Evolutionary conservation across 2,797 vertebrate genomes (phyloP), one percentile per base, ranked within the genome.

Genomic region (Anguilla pacifica): DNA sequence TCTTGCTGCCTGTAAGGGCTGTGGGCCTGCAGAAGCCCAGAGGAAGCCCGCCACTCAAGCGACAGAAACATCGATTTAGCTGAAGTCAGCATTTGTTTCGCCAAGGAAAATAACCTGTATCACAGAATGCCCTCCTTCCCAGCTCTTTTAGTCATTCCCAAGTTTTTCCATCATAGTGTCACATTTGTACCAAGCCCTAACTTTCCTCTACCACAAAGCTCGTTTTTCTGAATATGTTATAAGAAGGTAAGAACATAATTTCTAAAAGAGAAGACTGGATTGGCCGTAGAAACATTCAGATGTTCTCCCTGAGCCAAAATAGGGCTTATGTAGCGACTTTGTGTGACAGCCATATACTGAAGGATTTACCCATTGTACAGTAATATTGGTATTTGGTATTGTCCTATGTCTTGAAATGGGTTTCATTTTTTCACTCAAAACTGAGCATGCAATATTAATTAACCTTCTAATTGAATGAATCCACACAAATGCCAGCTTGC

Each of bases 1-100:
- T 85, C 46, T 67, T 61, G 19, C 46, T 0, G 55, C n/a, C 57
- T 83, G 85, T 31, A 46, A 28, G 79, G 61, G 22, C 53, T 22
- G 39, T n/a, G 35, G 46, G 22, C n/a, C 25, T 19, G 87, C 28
- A 10, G 51, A 39, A 77, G 3, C 64, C 15, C 46, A 86, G 74
- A 46, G 31, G 59, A 86, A 43, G n/a, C 22, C 10, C 22, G 85
- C 79, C 72, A 15, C 31, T 74, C 13, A 9, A 74, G 72, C 72
- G 72, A 83, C 77, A 88, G 85, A 89, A 86, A 89, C 61, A 72
- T 70, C 55, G 35, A 84, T 83, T 89, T 79, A 84, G 85, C 43
- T 6, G 83, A 86, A 77, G 79, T 28, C 35, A 61, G 83, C 64
- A 19, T 84, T 28, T 64, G 25, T 84, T 53, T 39, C 55, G 64